A percentile compares a stretch with the other conserved stretches of the same genome.
Evolutionary conservation across 2,888 invertebrate species (phyloP).

Genomic region (Pseudococcus longispinus): DNA sequence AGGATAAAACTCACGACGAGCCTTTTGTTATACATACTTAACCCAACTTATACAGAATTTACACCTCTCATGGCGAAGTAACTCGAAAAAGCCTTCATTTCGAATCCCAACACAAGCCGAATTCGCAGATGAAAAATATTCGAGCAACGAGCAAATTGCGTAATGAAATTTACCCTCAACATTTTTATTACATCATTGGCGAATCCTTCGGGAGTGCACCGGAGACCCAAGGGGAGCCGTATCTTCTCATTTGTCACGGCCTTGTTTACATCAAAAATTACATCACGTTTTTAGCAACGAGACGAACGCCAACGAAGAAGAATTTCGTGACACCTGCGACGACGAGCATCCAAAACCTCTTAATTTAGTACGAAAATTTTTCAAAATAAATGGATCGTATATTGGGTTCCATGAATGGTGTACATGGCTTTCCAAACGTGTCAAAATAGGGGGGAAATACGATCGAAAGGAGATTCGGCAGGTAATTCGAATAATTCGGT

Average conservation of each 20-base stretch:
- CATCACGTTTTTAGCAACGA: constrained; percentile 1
- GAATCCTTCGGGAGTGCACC: not conserved
- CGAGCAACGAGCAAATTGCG: not conserved
- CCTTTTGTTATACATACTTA: too few relatives aligned
- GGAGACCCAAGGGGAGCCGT: not conserved
- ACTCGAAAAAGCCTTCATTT: too few relatives aligned
- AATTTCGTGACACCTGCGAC: not conserved
- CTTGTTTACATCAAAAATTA: constrained; percentile 34
- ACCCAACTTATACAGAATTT: too few relatives aligned
- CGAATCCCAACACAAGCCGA: too few relatives aligned
- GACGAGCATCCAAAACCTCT: not conserved
- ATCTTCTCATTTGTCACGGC: constrained; percentile 13
- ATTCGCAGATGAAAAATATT: not conserved
- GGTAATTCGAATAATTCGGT: not conserved
- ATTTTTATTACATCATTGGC: not conserved
- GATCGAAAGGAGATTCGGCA: not conserved
- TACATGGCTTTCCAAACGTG: not conserved
- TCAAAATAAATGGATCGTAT: not conserved
- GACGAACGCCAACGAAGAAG: not conserved
- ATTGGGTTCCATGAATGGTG: not conserved
- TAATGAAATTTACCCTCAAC: not conserved
- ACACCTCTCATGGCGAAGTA: too few relatives aligned
- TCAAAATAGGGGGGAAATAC: not conserved
- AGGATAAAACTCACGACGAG: not conserved
- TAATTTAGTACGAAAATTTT: not conserved